These are phyloP conservation scores for Stigmatopora nigra DNA, from an alignment of 2,113 vertebrate species.

Conservation along the genomic window DNA sequence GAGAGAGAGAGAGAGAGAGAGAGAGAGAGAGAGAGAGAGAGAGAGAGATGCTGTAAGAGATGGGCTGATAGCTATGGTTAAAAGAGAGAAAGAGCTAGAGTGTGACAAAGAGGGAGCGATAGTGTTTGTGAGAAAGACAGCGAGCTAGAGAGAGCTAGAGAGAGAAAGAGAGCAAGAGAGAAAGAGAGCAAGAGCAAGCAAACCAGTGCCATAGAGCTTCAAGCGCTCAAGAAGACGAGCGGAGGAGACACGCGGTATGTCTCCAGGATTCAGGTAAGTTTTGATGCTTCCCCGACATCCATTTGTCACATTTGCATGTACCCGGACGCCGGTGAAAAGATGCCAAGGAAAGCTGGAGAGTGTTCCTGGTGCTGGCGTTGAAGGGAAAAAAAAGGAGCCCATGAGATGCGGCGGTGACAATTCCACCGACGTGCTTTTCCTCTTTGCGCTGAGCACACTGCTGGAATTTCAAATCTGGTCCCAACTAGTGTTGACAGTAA, in stretches of 20 bases:
- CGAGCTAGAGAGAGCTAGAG: conserved; percentile 17
- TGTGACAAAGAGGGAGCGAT: conserved; percentile 48
- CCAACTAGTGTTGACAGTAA: conserved; percentile 34
- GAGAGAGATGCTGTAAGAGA: conserved; percentile 32
- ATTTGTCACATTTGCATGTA: not conserved
- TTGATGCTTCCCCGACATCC: conserved; percentile 7
- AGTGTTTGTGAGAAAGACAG: not conserved
- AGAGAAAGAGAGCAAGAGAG: conserved; percentile 51
- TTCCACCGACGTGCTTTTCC: not conserved
- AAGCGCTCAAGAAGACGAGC: conserved; percentile 65
- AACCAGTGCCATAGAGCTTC: conserved; percentile 61
- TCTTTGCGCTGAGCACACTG: conserved; percentile 59
- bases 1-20: not conserved
- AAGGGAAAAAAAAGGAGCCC: not conserved
- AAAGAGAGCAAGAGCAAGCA: conserved; percentile 26
- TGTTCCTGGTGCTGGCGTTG: not conserved
- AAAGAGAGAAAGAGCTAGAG: conserved; percentile 46
- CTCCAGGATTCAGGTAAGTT: conserved; percentile 74
- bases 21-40: conserved; percentile 50
- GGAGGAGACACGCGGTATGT: conserved; percentile 59
- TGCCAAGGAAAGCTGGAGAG: not conserved
- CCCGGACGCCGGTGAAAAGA: not conserved
- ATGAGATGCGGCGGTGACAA: not conserved
- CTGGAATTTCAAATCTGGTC: conserved; percentile 46
- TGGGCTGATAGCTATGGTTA: conserved; percentile 56